Evolutionary conservation across 2,888 invertebrate genomes (phyloP), one percentile per base, ranked within the genome.

Genomic region (Eucera pruinosa): DNA sequence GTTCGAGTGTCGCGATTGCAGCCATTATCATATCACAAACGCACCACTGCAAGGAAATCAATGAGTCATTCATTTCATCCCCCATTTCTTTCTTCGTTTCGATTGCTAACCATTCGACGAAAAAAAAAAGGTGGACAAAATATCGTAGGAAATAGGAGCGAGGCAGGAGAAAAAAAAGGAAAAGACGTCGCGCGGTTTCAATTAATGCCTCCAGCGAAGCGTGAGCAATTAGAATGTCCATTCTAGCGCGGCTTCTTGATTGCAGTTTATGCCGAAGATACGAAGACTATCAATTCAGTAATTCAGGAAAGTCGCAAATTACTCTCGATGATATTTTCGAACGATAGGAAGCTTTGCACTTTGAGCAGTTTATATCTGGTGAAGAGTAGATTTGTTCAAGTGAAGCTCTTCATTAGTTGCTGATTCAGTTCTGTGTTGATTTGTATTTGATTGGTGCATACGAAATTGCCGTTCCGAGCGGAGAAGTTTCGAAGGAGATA

Each of bases 1-100:
- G 48, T n/a, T 54, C 62, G 52, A 27, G 57, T 48, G 48, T 60
- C 52, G 30, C 81, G 66, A 83, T 77, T 52, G 54, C 52, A 52
- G 64, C 70, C 77, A 76, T 83, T 74, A 83, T 39, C 48, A 55
- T 20, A n/a, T 66, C 65, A 77, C 70, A 71, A 78, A 78, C 55
- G 70, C 30, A 30, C 47, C 48, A 6, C n/a, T n/a, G 30, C 30
- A 47, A 30, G 15, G 41, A 50, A 73, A 74, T 66, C 72, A 54
- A 66, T 30, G 25, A 20, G n/a, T 9, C 41, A 50, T 23, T 47
- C 20, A 15, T 41, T 45, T 23, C 67, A 5, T 36, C 3, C 15
- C 36, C 18, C 18, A 23, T n/a, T n/a, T 6, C 4, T 27, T 41
- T 1, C 25, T 25, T 15, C 23, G 9, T 36, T 30, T 39, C 27